Evolutionary conservation across 2,888 invertebrate genomes (phyloP).

Genomic region (Allophyes oxyacanthae): DNA sequence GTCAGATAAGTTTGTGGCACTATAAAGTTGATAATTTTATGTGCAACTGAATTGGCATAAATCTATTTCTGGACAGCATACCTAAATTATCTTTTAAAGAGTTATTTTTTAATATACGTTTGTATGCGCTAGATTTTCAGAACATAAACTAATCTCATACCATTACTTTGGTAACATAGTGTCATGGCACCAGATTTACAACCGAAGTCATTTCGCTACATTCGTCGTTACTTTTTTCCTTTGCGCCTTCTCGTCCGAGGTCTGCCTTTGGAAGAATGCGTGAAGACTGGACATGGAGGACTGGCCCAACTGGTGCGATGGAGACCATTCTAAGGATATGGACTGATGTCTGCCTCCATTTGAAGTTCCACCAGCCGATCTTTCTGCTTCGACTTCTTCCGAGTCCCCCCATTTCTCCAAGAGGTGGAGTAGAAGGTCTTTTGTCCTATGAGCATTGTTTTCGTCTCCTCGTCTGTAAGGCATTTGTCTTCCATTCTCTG

Average conservation of each 20-base stretch:
- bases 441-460: constrained; percentile 92
- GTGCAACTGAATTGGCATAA: too few relatives aligned
- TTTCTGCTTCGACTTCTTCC: constrained; percentile 81
- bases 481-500: constrained; percentile 79
- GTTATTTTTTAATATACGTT: constrained; percentile 11
- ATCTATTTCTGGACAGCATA: too few relatives aligned
- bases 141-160: constrained; percentile 76
- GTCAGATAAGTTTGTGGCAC: too few relatives aligned
- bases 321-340: constrained; percentile 93
- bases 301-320: constrained; percentile 92
- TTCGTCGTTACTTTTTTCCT: constrained; percentile 75
- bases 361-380: constrained; percentile 87
- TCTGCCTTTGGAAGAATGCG: constrained; percentile 93
- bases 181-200: constrained; percentile 80
- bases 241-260: constrained; percentile 83
- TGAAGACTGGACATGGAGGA: constrained; percentile 94
- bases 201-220: constrained; percentile 50
- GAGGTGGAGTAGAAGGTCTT: constrained; percentile 93
- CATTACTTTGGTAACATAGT: constrained; percentile 83
- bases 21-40: too few relatives aligned
- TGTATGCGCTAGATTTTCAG: constrained; percentile 47
- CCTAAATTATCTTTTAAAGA: too few relatives aligned
- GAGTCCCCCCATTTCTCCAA: constrained; percentile 94
- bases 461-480: constrained; percentile 87
- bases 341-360: constrained; percentile 90